Percentiles rank a stretch among this genome's conserved stretches.
Conservation (phyloP, 2,888 invertebrate genomes). For the Synanthedon tipuliformis region DNA sequence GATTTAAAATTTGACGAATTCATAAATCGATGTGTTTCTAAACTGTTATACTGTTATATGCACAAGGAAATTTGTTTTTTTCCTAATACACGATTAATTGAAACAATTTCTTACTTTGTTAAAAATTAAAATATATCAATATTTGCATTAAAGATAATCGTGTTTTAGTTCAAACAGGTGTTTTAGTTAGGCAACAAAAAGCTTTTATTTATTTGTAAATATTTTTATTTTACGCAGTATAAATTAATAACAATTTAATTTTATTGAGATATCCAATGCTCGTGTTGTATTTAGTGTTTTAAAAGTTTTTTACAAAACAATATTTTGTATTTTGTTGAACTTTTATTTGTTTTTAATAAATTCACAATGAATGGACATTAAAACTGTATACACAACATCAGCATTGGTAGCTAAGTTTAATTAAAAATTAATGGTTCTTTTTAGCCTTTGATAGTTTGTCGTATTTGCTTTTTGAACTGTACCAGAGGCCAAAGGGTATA, state of each 20-base stretch:
- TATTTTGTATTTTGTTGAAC: neutral
- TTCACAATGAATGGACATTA: neutral
- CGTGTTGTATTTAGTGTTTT: conserved; percentile 19
- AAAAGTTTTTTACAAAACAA: neutral
- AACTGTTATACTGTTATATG: no score
- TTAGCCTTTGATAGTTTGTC: conserved; percentile 82
- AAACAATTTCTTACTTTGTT: no score
- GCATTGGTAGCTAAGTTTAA: conserved; percentile 21
- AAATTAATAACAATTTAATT: conserved; percentile 35
- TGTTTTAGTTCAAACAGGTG: no score
- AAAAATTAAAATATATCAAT: no score
- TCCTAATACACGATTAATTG: no score
- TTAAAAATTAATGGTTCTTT: conserved; percentile 66
- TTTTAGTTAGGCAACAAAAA: no score
- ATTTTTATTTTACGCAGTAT: conserved; percentile 54
- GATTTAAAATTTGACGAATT: no score
- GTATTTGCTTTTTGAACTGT: conserved; percentile 94
- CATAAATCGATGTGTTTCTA: no score
- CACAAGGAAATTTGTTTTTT: no score
- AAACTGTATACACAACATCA: conserved; percentile 22
- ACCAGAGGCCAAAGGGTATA: conserved; percentile 95
- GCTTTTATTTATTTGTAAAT: conserved; percentile 2
- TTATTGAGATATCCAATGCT: conserved; percentile 16
- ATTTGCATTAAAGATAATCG: no score
- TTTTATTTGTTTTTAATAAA: neutral